Evolutionary conservation across 1,140 invertebrate species (phyloP).

Genomic region (Cydia strobilella): DNA sequence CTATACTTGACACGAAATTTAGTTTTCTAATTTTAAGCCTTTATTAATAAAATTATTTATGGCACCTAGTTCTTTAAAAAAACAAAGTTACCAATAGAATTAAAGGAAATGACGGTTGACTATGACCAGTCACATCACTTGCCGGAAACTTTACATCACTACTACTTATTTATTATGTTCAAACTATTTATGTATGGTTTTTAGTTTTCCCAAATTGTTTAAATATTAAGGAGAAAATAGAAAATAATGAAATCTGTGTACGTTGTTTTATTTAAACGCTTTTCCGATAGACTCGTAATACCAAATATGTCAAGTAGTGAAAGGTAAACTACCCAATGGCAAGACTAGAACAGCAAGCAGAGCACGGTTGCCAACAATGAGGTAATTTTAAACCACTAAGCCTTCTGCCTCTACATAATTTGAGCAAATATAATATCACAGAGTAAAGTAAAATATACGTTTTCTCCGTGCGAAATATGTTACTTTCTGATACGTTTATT

Average conservation of each 20-base stretch:
- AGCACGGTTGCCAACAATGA: too few relatives aligned
- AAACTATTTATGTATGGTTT: conserved; percentile 70
- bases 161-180: conserved; percentile 74
- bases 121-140: conserved; percentile 58
- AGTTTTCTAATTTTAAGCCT: conserved; percentile 45
- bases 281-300: too few relatives aligned
- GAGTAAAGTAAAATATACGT: too few relatives aligned
- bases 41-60: conserved; percentile 68
- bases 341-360: too few relatives aligned
- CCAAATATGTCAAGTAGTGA: too few relatives aligned
- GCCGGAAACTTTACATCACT: conserved; percentile 53
- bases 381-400: too few relatives aligned
- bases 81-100: conserved; percentile 76
- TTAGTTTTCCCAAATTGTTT: conserved; percentile 66
- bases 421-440: too few relatives aligned
- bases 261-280: conserved; percentile 52
- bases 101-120: conserved; percentile 51
- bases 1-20: not conserved
- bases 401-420: too few relatives aligned
- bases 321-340: too few relatives aligned
- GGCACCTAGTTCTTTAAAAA: conserved; percentile 64
- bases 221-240: conserved; percentile 72
- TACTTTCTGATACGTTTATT: too few relatives aligned
- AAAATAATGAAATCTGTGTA: conserved; percentile 60
- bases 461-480: too few relatives aligned